These are phyloP conservation scores for Campylorhamphus procurvoides DNA, from an alignment of 2,113 vertebrate species.

Conservation along the genomic window DNA sequence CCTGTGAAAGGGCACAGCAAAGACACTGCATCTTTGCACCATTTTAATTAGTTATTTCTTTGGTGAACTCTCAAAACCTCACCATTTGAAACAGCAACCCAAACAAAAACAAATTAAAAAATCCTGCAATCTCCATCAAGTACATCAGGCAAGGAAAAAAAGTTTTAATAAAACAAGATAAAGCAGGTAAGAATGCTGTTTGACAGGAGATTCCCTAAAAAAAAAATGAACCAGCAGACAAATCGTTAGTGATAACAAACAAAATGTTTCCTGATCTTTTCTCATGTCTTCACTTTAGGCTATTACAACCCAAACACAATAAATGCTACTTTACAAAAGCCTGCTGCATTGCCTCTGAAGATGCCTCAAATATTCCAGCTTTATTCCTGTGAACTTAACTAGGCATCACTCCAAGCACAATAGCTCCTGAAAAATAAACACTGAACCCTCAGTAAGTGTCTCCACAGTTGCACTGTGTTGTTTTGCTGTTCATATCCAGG, in stretches of 20 bases:
- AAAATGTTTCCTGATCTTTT: background rate
- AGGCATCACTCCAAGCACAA: constrained; percentile 47
- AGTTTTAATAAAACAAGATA: background rate
- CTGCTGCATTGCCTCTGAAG: background rate
- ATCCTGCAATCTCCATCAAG: background rate
- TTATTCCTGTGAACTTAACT: constrained; percentile 44
- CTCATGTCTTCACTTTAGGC: background rate
- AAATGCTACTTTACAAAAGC: constrained; percentile 7
- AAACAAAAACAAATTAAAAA: background rate
- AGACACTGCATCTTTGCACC: background rate
- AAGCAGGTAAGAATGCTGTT: background rate
- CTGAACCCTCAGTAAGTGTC: constrained; percentile 20
- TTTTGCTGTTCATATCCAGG: constrained; percentile 25
- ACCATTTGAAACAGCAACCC: background rate
- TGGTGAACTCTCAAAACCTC: background rate
- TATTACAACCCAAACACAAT: background rate
- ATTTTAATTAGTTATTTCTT: background rate
- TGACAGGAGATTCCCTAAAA: background rate
- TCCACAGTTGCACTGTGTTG: constrained; percentile 20
- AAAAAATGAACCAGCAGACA: background rate
- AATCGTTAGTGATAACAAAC: background rate
- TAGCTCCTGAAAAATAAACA: constrained; percentile 62
- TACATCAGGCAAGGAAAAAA: background rate
- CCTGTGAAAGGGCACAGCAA: background rate
- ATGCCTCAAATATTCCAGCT: constrained; percentile 24